phyloP scores from a whole-genome alignment of 1,140 invertebrate species.

The Homarus americanus region DNA sequence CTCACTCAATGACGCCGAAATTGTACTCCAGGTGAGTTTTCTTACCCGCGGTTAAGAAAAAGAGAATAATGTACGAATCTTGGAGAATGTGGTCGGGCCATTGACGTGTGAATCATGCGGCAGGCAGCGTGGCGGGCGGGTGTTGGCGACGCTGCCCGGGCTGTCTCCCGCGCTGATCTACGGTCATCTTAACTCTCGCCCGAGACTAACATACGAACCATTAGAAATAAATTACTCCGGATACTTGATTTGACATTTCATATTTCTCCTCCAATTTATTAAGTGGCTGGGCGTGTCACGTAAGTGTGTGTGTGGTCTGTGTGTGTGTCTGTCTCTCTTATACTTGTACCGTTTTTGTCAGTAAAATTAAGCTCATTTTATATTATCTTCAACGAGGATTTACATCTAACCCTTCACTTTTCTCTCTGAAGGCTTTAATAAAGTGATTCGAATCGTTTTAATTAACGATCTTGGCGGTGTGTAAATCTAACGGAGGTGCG shows the following conservation, averaged over 20 bases:
- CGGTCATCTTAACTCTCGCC: constrained; percentile 5
- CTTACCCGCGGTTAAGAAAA: too few species aligned
- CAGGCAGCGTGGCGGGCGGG: not conserved
- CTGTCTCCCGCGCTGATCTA: constrained; percentile 15
- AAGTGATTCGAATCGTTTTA: not conserved
- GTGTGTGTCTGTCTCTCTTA: not conserved
- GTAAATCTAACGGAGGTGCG: not conserved
- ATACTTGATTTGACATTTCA: constrained; percentile 41
- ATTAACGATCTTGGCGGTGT: not conserved
- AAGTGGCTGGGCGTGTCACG: constrained; percentile 31
- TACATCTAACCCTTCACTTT: not conserved
- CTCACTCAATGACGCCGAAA: too few species aligned
- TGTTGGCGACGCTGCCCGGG: not conserved
- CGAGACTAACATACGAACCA: constrained; percentile 28
- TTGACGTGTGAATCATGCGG: not conserved
- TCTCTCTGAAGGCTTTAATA: not conserved
- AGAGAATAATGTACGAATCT: too few species aligned
- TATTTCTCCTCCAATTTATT: constrained; percentile 36
- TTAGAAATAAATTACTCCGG: constrained; percentile 38
- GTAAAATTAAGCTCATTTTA: not conserved
- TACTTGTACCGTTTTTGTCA: not conserved
- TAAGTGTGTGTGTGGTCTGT: constrained; percentile 14
- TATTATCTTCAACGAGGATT: not conserved
- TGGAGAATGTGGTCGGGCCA: too few species aligned
- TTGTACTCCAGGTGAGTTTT: too few species aligned